Base-by-base conservation (phyloP, 2,797 vertebrate genomes). In the Coregonus suidteri region DNA sequence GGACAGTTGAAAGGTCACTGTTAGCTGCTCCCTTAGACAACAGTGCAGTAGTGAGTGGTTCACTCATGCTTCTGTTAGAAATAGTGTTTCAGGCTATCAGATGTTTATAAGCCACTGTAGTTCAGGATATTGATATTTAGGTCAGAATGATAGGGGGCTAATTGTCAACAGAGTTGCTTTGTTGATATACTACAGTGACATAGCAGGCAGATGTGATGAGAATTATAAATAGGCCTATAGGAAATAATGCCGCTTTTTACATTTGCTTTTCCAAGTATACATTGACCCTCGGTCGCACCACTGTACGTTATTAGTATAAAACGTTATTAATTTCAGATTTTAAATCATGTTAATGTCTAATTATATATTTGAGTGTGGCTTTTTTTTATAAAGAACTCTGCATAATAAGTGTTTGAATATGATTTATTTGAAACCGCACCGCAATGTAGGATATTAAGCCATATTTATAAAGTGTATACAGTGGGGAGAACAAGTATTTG, bases 1-100 rank as follows among this genome's bases (percentile, higher is more conserved):
- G 91, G 89, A 90, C 90, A 90, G 93, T 91, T 90, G 88, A 94
- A 93, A 94, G 93, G 93, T 94, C 92, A 47, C 41, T 47, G 41
- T 47, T 47, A 81, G 87, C 85, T 74, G 86, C 84, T 85, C 86
- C 82, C 82, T 89, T 88, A 81, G 84, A 91, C 88, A 92, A 88
- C 87, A 84, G 81, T 54, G 78, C 81, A 86, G 85, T 84, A 73
- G 83, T 35, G 56, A 86, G 83, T 82, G 83, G 84, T 77, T 77
- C 77, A 71, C 86, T 88, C 77, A 82, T 85, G 79, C 88, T 84
- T 75, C 74, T 86, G 85, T 84, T 79, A 77, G 81, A 84, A n/a
- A 15, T 56, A 66, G 51, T 30, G 51, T 53, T 30, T 41, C 51
- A 59, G 78, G 75, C 81, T 71, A 73, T 82, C 79, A 82, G 31